Evolutionary conservation across 2,113 vertebrate genomes (phyloP).

Genomic region (Mandrillus leucophaeus): DNA sequence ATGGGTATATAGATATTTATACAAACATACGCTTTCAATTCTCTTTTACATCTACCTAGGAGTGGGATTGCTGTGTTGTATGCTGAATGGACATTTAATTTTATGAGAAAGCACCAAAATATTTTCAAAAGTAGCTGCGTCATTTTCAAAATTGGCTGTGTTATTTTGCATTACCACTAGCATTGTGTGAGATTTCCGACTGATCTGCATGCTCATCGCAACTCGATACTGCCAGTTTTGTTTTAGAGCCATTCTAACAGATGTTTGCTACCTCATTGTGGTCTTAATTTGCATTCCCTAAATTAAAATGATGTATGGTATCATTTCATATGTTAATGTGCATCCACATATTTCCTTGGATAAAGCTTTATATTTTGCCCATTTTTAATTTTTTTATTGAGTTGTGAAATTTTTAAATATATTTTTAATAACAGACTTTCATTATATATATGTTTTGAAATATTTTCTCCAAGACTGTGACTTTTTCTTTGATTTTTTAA

Average conservation of each 20-base stretch:
- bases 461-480: background rate
- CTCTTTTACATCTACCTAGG: background rate
- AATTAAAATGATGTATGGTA: background rate
- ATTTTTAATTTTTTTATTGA: background rate
- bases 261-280: background rate
- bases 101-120: background rate
- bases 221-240: background rate
- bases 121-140: background rate
- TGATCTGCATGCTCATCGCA: background rate
- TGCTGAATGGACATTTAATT: background rate
- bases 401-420: background rate
- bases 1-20: background rate
- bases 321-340: background rate
- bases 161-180: background rate
- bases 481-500: background rate
- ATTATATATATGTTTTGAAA: background rate
- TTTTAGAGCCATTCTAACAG: background rate
- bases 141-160: background rate
- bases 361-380: background rate
- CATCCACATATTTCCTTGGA: background rate
- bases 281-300: background rate
- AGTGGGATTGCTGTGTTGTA: background rate
- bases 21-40: background rate
- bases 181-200: background rate
- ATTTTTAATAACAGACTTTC: background rate